Percentiles rank a stretch among this genome's conserved stretches.
Conservation (phyloP, 2,113 vertebrate genomes). For the Cololabis saira region DNA sequence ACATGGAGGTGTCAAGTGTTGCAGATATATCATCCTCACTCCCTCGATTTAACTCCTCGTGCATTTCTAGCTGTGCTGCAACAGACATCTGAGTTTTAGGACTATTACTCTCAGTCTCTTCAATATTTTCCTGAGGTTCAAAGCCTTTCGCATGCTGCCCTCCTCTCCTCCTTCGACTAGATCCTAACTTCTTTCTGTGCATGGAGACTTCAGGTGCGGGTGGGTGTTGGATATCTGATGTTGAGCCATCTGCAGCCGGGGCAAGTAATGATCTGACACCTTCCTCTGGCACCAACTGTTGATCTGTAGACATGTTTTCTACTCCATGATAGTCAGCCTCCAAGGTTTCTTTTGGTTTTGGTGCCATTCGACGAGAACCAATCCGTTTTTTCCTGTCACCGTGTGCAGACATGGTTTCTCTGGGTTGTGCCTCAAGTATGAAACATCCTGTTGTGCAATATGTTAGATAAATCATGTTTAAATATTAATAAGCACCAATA, state of each 20-base stretch:
- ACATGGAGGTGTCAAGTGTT: background rate
- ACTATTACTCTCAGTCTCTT: background rate
- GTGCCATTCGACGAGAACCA: conserved; percentile 71
- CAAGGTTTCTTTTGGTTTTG: conserved; percentile 30
- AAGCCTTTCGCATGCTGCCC: conserved; percentile 4
- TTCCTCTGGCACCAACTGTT: background rate
- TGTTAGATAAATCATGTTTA: conserved; percentile 11
- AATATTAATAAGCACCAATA: background rate
- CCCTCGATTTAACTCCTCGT: conserved; percentile 8
- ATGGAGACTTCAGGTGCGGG: conserved; percentile 4
- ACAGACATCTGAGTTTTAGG: background rate
- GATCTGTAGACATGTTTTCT: background rate
- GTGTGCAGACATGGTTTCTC: conserved; percentile 66
- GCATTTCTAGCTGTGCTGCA: background rate
- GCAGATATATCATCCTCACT: background rate
- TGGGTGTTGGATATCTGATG: conserved; percentile 4
- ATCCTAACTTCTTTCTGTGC: conserved; percentile 57
- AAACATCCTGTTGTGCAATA: conserved; percentile 36
- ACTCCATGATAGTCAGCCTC: conserved; percentile 9
- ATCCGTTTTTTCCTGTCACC: conserved; percentile 77
- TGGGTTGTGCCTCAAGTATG: conserved; percentile 63
- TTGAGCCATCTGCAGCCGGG: background rate
- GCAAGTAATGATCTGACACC: background rate
- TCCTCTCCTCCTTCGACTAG: conserved; percentile 42
- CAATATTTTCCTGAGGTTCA: conserved; percentile 38